These are phyloP conservation scores for Enteromius viviparus DNA, from an alignment of 2,797 vertebrate species.

Conservation along the genomic window DNA sequence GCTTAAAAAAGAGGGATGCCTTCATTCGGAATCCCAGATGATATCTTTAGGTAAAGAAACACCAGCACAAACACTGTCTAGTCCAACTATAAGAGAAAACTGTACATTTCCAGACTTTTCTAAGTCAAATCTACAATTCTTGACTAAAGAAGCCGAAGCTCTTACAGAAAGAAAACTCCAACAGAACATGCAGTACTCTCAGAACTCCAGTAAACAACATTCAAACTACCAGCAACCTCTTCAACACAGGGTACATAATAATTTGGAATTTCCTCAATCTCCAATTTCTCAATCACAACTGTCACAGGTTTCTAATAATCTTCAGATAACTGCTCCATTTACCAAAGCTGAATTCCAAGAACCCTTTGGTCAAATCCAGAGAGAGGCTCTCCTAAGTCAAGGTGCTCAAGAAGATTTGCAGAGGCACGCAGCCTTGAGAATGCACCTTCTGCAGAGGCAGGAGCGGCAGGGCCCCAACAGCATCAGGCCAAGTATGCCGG, in stretches of 20 bases:
- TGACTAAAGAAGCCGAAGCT: conserved; percentile 69
- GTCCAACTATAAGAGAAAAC: conserved; percentile 68
- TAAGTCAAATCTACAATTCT: conserved; percentile 66
- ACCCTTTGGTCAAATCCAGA: conserved; percentile 74
- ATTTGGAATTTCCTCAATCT: conserved; percentile 70
- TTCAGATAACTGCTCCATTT: conserved; percentile 71
- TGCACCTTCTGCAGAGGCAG: conserved; percentile 89
- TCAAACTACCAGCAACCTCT: conserved; percentile 76
- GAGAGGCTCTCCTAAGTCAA: conserved; percentile 71
- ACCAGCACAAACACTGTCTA: conserved; percentile 63
- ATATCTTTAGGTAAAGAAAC: conserved; percentile 47
- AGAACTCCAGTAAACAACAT: conserved; percentile 77
- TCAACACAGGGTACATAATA: conserved; percentile 69
- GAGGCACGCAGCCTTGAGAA: conserved; percentile 88
- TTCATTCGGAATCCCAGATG: conserved; percentile 50
- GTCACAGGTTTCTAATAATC: conserved; percentile 73
- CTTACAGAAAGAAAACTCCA: conserved; percentile 21
- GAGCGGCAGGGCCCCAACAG: conserved; percentile 80
- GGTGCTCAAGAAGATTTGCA: conserved; percentile 80
- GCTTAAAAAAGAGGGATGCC: conserved; percentile 55
- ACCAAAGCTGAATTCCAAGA: conserved; percentile 73
- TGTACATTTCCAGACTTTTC: conserved; percentile 67
- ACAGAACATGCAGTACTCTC: conserved; percentile 73
- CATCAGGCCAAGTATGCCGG: conserved; percentile 68
- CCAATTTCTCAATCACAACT: conserved; percentile 72